Percentiles rank a stretch among this genome's conserved stretches.
phyloP scores from a whole-genome alignment of 1,140 invertebrate genomes.

The Octopus bimaculoides region DNA sequence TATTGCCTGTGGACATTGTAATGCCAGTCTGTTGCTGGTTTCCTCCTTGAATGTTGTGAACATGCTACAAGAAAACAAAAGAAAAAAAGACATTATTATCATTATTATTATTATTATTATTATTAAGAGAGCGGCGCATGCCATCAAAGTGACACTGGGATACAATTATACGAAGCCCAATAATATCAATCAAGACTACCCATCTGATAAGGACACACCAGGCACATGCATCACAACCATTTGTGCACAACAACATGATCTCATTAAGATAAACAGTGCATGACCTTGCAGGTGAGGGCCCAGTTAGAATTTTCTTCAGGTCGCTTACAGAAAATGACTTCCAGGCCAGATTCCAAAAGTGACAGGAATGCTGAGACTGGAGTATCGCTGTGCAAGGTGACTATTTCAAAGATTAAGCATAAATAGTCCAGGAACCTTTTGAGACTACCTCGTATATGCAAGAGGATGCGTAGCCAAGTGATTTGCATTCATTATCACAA shows the following conservation, averaged over 20 bases:
- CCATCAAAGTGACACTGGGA: slow-evolving; percentile 11
- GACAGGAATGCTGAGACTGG: too few species aligned
- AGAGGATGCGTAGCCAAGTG: too few species aligned
- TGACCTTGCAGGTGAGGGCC: too few species aligned
- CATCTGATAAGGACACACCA: background rate
- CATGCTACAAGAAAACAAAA: slow-evolving; percentile 39
- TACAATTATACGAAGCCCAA: background rate
- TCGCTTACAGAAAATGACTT: too few species aligned
- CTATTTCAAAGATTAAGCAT: too few species aligned
- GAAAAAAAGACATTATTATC: background rate
- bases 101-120: background rate
- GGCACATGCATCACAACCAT: background rate
- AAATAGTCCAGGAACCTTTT: too few species aligned
- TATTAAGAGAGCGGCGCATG: background rate
- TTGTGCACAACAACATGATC: background rate
- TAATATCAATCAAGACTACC: background rate
- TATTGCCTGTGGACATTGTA: slow-evolving; percentile 35
- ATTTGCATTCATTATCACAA: too few species aligned
- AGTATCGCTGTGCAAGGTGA: too few species aligned
- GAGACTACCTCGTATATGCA: too few species aligned
- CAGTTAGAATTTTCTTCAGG: too few species aligned
- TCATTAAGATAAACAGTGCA: background rate
- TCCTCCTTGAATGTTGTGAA: slow-evolving; percentile 43
- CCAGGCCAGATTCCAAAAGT: too few species aligned
- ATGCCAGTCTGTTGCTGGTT: slow-evolving; percentile 38